These are phyloP conservation scores for Listronotus oregonensis DNA, from an alignment of 1,140 invertebrate genomes.

Conservation along the genomic window DNA sequence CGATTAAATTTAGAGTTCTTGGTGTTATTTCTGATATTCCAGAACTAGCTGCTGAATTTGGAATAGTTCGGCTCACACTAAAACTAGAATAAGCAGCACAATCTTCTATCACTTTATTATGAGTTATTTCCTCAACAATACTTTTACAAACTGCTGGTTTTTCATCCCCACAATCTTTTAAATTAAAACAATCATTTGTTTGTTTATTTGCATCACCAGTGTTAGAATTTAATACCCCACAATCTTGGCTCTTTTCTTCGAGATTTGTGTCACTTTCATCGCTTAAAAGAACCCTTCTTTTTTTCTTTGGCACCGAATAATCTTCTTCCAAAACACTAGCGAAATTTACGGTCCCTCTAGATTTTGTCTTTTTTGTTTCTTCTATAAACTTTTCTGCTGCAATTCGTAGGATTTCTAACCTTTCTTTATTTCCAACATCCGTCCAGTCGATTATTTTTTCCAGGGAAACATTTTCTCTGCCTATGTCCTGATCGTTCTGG, in stretches of 20 bases:
- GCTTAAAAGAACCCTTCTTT: constrained; percentile 23
- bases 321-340: constrained; percentile 28
- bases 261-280: neutral
- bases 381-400: constrained; percentile 33
- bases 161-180: too few relatives aligned
- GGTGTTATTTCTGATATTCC: constrained; percentile 11
- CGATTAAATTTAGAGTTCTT: constrained; percentile 18
- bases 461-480: neutral
- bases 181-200: too few relatives aligned
- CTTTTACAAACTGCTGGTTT: too few relatives aligned
- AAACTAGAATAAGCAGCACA: neutral
- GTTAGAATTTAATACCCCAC: too few relatives aligned
- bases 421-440: constrained; percentile 18
- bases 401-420: constrained; percentile 20
- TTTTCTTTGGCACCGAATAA: constrained; percentile 41
- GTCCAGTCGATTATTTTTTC: constrained; percentile 18
- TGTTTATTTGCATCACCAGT: too few relatives aligned
- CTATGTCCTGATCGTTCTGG: neutral
- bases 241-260: neutral
- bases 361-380: constrained; percentile 9
- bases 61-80: neutral
- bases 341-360: neutral
- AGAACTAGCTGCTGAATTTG: constrained; percentile 16
- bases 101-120: too few relatives aligned
- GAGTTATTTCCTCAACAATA: too few relatives aligned